Conservation (phyloP, 2,797 vertebrate genomes). For the Lagorchestes hirsutus region DNA sequence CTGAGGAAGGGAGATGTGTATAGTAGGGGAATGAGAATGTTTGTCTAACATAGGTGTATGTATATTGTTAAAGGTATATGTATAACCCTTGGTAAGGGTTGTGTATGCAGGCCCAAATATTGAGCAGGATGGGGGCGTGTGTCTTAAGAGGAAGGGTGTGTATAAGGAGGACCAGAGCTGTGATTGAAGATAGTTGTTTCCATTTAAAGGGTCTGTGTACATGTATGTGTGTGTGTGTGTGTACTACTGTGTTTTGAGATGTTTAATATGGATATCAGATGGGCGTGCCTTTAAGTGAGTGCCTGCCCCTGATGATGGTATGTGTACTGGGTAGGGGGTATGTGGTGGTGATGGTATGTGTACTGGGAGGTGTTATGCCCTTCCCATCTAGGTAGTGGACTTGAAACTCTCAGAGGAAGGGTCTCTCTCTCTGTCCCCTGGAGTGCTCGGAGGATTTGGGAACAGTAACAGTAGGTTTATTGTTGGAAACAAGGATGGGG, state of each 20-base stretch:
- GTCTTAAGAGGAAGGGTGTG: slow-evolving; percentile 46
- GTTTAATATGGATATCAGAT: slow-evolving; percentile 28
- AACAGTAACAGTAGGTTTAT: neutral
- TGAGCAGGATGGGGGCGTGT: slow-evolving; percentile 38
- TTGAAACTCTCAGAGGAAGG: neutral
- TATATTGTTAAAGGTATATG: neutral
- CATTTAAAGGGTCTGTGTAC: slow-evolving; percentile 36
- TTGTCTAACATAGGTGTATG: neutral
- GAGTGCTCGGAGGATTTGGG: neutral
- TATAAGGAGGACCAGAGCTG: slow-evolving; percentile 24
- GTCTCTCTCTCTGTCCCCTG: neutral
- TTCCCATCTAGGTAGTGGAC: neutral
- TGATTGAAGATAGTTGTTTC: neutral
- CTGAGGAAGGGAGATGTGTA: slow-evolving; percentile 45
- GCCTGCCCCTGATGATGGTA: neutral
- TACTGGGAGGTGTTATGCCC: neutral
- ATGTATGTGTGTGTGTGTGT: neutral
- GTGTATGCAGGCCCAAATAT: slow-evolving; percentile 4
- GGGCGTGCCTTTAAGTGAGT: slow-evolving; percentile 39
- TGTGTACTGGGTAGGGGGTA: too few species aligned
- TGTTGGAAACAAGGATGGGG: neutral
- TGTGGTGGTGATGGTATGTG: neutral
- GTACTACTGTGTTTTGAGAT: slow-evolving; percentile 39
- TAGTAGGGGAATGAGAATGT: neutral
- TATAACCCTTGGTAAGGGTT: slow-evolving; percentile 31